phyloP scores from a whole-genome alignment of 2,888 invertebrate species.

The Parochlus steinenii region DNA sequence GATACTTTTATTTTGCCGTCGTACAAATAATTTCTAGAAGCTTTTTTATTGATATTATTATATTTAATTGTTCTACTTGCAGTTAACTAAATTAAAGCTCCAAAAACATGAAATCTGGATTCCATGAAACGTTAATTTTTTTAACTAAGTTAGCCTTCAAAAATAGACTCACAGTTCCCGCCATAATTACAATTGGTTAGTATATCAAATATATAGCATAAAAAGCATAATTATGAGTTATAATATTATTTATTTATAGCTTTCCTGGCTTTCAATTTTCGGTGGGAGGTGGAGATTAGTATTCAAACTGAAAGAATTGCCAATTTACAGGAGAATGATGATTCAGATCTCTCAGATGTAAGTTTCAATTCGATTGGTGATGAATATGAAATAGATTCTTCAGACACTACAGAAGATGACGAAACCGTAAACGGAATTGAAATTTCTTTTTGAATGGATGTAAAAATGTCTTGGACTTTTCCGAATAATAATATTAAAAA shows the following conservation, averaged over 20 bases:
- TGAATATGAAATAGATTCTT: constrained; percentile 14
- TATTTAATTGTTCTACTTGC: background rate
- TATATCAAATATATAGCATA: too few relatives aligned
- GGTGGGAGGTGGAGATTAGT: constrained; percentile 50
- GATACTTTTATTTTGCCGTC: background rate
- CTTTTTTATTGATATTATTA: too few relatives aligned
- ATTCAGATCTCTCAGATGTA: background rate
- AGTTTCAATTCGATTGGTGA: background rate
- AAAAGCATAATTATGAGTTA: too few relatives aligned
- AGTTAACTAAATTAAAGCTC: background rate
- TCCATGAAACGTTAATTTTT: constrained; percentile 39
- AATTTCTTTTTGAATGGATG: too few relatives aligned
- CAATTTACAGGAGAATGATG: constrained; percentile 8
- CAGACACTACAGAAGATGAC: too few relatives aligned
- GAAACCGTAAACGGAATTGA: too few relatives aligned
- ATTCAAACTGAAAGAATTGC: constrained; percentile 34
- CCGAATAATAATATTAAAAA: too few relatives aligned
- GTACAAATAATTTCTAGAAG: background rate
- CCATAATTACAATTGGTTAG: too few relatives aligned
- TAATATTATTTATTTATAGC: too few relatives aligned
- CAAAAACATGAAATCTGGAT: constrained; percentile 29
- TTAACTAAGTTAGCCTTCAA: constrained; percentile 56
- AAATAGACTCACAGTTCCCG: constrained; percentile 46
- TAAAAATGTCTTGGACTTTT: too few relatives aligned
- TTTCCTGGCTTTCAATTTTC: constrained; percentile 47